phyloP scores from a whole-genome alignment of 2,888 invertebrate genomes.

The Tridacna gigas region DNA sequence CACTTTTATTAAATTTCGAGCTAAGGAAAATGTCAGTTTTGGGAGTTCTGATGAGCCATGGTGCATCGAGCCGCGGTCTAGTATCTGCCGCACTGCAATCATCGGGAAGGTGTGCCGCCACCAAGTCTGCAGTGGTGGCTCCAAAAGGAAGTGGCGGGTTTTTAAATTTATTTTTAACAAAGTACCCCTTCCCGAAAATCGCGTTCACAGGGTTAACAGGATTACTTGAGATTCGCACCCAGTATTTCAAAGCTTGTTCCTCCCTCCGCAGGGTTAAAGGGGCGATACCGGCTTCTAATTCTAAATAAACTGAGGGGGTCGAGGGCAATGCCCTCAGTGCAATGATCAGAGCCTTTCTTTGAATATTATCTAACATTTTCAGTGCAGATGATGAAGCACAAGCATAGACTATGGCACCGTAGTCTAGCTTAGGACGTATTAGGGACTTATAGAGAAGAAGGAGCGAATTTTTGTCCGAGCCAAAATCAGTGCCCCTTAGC shows the following conservation, averaged over 20 bases:
- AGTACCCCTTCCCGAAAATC: not conserved
- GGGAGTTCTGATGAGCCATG: not conserved
- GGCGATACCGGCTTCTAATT: not conserved
- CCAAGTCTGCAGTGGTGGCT: not conserved
- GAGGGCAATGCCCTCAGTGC: no score
- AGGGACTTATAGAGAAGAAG: no score
- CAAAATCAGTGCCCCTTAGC: no score
- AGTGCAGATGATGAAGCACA: no score
- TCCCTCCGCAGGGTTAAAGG: not conserved
- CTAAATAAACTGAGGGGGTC: not conserved
- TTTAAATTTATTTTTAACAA: not conserved
- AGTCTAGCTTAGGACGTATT: no score
- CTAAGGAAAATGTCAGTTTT: conserved; percentile 13
- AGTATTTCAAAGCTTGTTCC: not conserved
- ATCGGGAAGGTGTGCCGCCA: not conserved
- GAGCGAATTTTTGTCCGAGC: no score
- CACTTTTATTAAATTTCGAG: conserved; percentile 10
- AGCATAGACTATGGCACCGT: no score
- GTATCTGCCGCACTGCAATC: not conserved
- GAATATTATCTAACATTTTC: no score
- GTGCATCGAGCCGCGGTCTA: not conserved
- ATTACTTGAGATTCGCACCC: not conserved
- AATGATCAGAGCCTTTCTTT: no score
- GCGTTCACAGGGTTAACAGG: not conserved
- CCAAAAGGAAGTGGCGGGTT: not conserved